These are phyloP conservation scores for Hestina assimilis DNA, from an alignment of 1,140 invertebrate species.

Conservation along the genomic window DNA sequence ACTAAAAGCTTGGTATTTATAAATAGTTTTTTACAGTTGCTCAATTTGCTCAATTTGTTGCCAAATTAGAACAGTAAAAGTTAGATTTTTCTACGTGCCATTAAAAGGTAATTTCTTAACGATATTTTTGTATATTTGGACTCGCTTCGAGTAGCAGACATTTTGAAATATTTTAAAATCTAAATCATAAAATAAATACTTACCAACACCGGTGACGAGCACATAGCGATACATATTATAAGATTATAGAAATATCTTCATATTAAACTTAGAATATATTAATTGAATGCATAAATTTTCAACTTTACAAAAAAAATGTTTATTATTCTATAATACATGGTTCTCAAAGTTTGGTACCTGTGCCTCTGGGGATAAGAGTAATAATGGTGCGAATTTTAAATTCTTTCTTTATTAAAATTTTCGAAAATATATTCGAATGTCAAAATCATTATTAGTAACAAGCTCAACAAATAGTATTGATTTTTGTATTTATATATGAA, in stretches of 20 bases:
- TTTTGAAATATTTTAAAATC: conserved; percentile 3
- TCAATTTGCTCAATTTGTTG: conserved; percentile 72
- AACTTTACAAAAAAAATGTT: too few species aligned
- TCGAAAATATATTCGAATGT: too few species aligned
- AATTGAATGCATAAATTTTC: not conserved
- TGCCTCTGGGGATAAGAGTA: too few species aligned
- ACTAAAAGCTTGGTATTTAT: conserved; percentile 51
- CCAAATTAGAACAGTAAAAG: conserved; percentile 38
- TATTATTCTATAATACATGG: too few species aligned
- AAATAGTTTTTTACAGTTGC: conserved; percentile 55
- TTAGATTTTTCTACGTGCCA: conserved; percentile 24
- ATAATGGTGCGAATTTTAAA: too few species aligned
- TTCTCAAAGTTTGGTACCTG: too few species aligned
- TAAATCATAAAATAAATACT: not conserved
- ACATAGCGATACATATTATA: not conserved
- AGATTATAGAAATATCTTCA: conserved; percentile 4
- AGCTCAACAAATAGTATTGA: too few species aligned
- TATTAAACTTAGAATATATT: not conserved
- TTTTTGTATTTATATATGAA: too few species aligned
- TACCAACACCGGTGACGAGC: not conserved
- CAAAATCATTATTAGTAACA: too few species aligned
- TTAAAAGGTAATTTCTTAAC: conserved; percentile 6
- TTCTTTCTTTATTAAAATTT: too few species aligned
- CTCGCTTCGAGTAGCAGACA: conserved; percentile 6
- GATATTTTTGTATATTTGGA: conserved; percentile 16